phyloP scores from a whole-genome alignment of 2,888 invertebrate species.

The Trichopoda pennipes region DNA sequence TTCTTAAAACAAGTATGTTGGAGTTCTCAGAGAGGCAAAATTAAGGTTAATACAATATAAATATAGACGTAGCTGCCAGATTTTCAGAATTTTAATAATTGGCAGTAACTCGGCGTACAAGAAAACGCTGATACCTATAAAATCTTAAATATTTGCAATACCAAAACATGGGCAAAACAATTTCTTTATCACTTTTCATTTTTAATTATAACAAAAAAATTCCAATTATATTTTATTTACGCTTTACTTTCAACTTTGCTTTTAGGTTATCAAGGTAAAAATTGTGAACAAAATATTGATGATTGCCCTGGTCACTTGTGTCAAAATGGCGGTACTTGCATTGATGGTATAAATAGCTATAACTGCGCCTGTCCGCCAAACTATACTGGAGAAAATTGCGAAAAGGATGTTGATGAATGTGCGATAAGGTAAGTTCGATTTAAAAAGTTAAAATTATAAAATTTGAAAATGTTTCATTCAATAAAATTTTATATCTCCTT shows the following conservation, averaged over 20 bases:
- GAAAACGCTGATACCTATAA: no score
- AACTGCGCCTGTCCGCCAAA: slow-evolving; percentile 94
- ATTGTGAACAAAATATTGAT: slow-evolving; percentile 94
- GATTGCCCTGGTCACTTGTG: slow-evolving; percentile 95
- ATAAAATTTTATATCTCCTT: no score
- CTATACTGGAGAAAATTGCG: slow-evolving; percentile 93
- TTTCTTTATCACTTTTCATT: neutral
- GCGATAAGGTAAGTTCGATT: slow-evolving; percentile 83
- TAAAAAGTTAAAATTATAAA: no score
- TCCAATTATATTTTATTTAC: neutral
- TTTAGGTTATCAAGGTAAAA: slow-evolving; percentile 90
- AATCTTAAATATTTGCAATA: no score
- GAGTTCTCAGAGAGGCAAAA: slow-evolving; percentile 20
- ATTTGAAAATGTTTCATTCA: no score
- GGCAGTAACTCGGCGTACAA: no score
- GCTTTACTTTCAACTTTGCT: slow-evolving; percentile 57
- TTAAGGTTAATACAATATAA: neutral
- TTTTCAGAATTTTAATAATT: no score
- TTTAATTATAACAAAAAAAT: neutral
- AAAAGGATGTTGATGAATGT: slow-evolving; percentile 96
- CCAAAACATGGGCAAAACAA: no score
- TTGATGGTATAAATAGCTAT: slow-evolving; percentile 94
- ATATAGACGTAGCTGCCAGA: slow-evolving; percentile 2
- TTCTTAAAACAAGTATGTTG: neutral
- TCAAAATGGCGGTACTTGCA: slow-evolving; percentile 96